Base-by-base conservation (phyloP, 2,113 vertebrate genomes). In the Hucho hucho region DNA sequence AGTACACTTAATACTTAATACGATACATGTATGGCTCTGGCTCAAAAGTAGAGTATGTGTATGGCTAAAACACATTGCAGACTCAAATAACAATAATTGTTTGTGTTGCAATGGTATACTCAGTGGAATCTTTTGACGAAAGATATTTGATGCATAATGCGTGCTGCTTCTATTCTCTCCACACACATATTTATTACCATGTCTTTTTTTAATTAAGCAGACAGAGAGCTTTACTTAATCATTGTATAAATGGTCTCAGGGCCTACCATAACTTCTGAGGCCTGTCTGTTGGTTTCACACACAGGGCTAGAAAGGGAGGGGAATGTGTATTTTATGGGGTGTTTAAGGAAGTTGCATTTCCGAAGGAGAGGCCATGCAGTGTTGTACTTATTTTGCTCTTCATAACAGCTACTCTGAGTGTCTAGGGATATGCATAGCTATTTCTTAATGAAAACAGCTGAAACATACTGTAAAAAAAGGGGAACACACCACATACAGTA, bases 201-300 rank as follows among this genome's bases (percentile, higher is more conserved):
- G 14, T 26, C 2, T 26, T 43, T 43, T 28, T 65, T 29, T 29
- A 1, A 29, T 65, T 65, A 20, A 28, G 12, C 64, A 28, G 64
- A 65, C 26, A 65, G 64, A 28, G 26, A 29, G 11, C 26, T 16
- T 14, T 6, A 28, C 16, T 65, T 65, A 65, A 14, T 65, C 64
- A 29, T 28, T 65, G 28, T 9, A 32, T 67, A 37, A 67, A 32
- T 67, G 64, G 29, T 67, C 64, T 67, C 26, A 67, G 64, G 29
- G 18, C 5, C 53, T 14, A 61, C 58, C 58, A 61, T n/a, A 58
- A 20, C 4, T 58, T 20, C 53, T 46, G 12, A 53, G 16, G 64
- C 11, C 25, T 37, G 65, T 67, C 6, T 67, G 64, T 18, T 32
- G 6, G 29, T 37, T 20, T 67, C 6, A 11, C 3, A 9, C 16